phyloP scores from a whole-genome alignment of 2,888 invertebrate genomes.

The Clivina fossor region DNA sequence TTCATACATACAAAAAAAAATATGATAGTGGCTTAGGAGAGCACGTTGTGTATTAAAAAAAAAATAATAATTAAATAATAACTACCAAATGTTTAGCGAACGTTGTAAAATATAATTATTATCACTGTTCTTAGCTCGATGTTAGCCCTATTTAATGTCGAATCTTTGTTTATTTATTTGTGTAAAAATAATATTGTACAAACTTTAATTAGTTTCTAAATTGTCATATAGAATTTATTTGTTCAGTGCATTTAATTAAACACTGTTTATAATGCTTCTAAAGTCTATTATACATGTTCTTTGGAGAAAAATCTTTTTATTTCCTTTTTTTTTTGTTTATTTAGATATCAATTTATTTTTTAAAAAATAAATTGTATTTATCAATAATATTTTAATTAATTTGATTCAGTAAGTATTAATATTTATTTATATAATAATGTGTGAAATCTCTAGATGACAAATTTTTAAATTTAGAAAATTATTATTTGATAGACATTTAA shows the following conservation, averaged over 20 bases:
- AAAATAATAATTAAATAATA: conserved; percentile 24
- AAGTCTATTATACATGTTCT: conserved; percentile 29
- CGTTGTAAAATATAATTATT: conserved; percentile 21
- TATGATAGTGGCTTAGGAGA: conserved; percentile 28
- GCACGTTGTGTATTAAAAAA: conserved; percentile 27
- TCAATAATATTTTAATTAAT: too few species aligned
- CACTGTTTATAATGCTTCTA: conserved; percentile 28
- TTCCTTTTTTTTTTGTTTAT: too few species aligned
- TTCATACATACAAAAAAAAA: conserved; percentile 22
- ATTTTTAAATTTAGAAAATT: too few species aligned
- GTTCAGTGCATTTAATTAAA: conserved; percentile 23
- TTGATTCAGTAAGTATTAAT: too few species aligned
- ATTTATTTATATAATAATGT: too few species aligned
- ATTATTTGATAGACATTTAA: too few species aligned
- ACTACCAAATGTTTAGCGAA: conserved; percentile 25
- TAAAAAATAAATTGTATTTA: too few species aligned
- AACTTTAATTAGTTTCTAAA: conserved; percentile 27
- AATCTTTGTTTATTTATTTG: conserved; percentile 23
- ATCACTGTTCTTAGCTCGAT: conserved; percentile 28
- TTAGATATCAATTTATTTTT: too few species aligned
- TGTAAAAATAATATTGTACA: conserved; percentile 25
- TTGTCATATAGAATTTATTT: conserved; percentile 22
- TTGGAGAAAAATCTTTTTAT: conserved; percentile 10
- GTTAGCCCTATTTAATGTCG: conserved; percentile 28
- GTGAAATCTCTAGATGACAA: too few species aligned